Base-by-base conservation (phyloP, 2,888 invertebrate genomes). In the Scaptomyza parva region DNA sequence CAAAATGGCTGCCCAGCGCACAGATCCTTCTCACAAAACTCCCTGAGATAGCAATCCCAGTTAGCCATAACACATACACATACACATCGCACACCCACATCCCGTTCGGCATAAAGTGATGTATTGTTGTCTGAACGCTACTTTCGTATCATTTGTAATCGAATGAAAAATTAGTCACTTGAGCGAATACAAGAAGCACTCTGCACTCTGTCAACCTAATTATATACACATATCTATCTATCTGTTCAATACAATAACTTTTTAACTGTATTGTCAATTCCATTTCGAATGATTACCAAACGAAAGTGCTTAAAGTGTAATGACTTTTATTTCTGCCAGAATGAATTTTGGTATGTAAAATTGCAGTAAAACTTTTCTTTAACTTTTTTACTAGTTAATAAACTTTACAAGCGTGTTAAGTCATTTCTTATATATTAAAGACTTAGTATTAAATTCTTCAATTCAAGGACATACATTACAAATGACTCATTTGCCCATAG, bases 1-100 rank as follows among this genome's bases (percentile, higher is more conserved):
- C 66, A 75, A 79, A 85, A 77, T 79, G 67, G 59, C 72, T 63
- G 44, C 54, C 57, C 40, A 39, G 33, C 45, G 18, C 7, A 8
- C 33, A 39, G 8, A 28, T 17, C 0, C n/a, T 40, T 12, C 20
- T 39, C 43, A 11, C 24, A 28, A n/a, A n/a, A 7, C 45, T 2
- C 1, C 28, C 12, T 12, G 12, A 30, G 45, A 6, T 26, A 11
- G 26, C 14, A 26, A 26, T 18, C 12, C 12, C 26, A 44, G 26
- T 28, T 28, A 28, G 44, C 26, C 12, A 44, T 3, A 7, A 2
- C 3, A 17, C 14, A 35, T n/a, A 35, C 35, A 7, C 35, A 35
- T 9, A 9, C 30, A 2, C 30, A 30, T 1, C 33, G 9, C 17
- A 37, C 37, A 37, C 37, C 9, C 37, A 37, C 17, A 37, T 37